Conservation (phyloP, 2,888 invertebrate genomes). For the Idaea aversata region DNA sequence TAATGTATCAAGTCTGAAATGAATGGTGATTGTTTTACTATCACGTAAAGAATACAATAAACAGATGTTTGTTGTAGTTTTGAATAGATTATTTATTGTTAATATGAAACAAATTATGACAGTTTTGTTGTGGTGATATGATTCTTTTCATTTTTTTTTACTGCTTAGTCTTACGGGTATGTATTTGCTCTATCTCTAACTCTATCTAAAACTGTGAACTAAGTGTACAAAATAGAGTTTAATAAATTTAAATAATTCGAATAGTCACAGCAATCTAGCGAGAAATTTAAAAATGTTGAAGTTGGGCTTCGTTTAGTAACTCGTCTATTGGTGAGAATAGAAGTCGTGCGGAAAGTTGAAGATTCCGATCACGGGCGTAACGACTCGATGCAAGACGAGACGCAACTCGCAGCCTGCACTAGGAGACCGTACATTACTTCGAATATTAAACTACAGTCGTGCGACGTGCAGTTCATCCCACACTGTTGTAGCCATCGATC, state of each 20-base stretch:
- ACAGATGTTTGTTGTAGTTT: background rate
- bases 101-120: too few species aligned
- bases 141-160: too few species aligned
- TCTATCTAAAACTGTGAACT: background rate
- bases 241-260: background rate
- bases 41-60: background rate
- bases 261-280: background rate
- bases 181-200: background rate
- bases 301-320: constrained; percentile 2
- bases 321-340: background rate
- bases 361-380: constrained; percentile 19
- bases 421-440: constrained; percentile 1
- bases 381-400: background rate
- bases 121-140: too few species aligned
- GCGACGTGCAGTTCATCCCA: background rate
- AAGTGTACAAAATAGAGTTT: background rate
- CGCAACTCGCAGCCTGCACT: background rate
- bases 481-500: background rate
- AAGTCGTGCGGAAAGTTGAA: constrained; percentile 15
- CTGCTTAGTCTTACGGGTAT: too few species aligned
- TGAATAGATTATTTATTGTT: too few species aligned
- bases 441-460: constrained; percentile 10
- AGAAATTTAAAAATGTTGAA: background rate
- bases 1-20: background rate
- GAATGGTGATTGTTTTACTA: background rate